Base-by-base conservation (phyloP, 2,113 vertebrate species). In the Alligator mississippiensis region DNA sequence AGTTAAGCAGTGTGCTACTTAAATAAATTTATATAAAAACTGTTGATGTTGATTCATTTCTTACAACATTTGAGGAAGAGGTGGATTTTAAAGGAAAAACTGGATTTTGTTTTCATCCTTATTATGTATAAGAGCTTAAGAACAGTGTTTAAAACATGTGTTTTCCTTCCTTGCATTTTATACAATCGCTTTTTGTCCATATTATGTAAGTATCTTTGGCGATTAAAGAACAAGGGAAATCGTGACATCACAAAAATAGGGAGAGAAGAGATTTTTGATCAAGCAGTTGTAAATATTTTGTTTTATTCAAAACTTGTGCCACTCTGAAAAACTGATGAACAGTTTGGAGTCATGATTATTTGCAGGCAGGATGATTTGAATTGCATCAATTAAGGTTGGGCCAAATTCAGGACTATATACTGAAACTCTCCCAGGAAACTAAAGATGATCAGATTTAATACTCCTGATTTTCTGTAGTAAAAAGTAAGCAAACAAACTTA, bases 21-120 rank as follows among this genome's bases (percentile, higher is more conserved):
- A 96, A 83, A 88, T 94, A 91, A 95, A 95, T 95, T 95, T 96
- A 92, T 89, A 93, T 95, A 86, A 97, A 96, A 92, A 90, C 75
- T 90, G 94, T 90, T 84, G 78, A 92, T 94, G 92, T 76, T 95
- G 94, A 95, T 90, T 38, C 24, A 74, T 87, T 91, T 77, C 81
- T 94, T 93, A 84, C 55, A 95, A 92, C 95, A 77, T 87, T 55
- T 54, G 90, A 92, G 90, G 70, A 95, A 83, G 5, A 84, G 75
- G 82, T 88, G n/a, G 34, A 88, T 95, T 94, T 93, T 91, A 85
- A 86, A 47, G 47, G 47, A 47, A 86, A 90, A 92, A 80, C 77
- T 1, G 0, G 78, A 93, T 88, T 88, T 94, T 88, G 27, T 55
- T 24, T 16, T 90, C 95, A 93, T 89, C 85, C 57, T 88, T 89